Evolutionary conservation across 1,140 invertebrate species (phyloP).

Genomic region (Eumeta japonica): DNA sequence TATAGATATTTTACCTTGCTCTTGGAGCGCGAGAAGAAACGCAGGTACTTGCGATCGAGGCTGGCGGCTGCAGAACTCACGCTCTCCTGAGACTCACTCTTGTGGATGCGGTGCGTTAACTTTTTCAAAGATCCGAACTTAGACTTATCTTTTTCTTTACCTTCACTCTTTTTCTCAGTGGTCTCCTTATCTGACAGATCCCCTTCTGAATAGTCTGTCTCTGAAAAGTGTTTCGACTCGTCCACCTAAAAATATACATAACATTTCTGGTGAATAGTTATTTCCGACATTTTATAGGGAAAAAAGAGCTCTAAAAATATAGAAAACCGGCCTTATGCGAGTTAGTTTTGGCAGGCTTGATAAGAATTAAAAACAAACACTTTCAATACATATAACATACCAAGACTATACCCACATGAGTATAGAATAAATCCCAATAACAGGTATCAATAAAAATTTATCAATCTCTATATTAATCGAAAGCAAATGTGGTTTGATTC

Average conservation of each 20-base stretch:
- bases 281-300: no score
- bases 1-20: no score
- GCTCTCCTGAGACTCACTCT: constrained; percentile 54
- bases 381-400: no score
- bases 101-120: constrained; percentile 42
- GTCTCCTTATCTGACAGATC: constrained; percentile 36
- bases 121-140: constrained; percentile 72
- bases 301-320: no score
- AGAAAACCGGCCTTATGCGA: no score
- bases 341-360: no score
- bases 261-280: not conserved
- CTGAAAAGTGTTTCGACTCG: constrained; percentile 67
- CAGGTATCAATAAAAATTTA: no score
- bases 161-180: constrained; percentile 27
- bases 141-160: constrained; percentile 35
- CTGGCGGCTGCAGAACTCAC: constrained; percentile 60
- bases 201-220: constrained; percentile 76
- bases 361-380: no score
- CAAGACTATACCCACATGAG: no score
- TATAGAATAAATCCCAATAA: no score
- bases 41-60: constrained; percentile 71
- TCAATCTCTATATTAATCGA: no score
- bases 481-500: no score
- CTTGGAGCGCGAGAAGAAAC: constrained; percentile 50
- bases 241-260: constrained; percentile 22